Base-by-base conservation (phyloP, 2,888 invertebrate species). In the Bugula neritina region DNA sequence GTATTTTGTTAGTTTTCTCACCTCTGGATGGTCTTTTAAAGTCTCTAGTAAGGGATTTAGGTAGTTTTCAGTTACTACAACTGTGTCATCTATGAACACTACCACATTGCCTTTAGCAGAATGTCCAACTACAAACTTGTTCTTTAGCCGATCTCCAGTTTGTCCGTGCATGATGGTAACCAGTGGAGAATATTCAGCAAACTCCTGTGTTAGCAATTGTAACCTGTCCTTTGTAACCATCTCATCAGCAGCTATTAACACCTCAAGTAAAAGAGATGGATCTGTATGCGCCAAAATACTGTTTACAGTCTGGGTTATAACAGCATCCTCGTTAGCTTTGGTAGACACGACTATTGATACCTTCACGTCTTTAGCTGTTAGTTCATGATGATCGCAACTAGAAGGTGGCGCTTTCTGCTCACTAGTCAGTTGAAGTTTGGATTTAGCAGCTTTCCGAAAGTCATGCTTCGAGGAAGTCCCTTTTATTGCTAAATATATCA, bases 281-380 rank as follows among this genome's bases (percentile, higher is more conserved):
- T 43, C 70, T 29, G 70, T 70, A 29, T 70, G 17, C 3, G 70
- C 70, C 10, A 70, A 29, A 2, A 70, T 29, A 29, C 70, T 70
- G 52, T 43, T 54, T 23, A 70, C 27, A 5, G 70, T 35, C 52
- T 70, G 52, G 25, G 70, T 54, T 2, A 70, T 70, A 17, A 70
- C 70, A 43, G 70, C 43, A 3, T 70, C 70, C 23, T 70, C 70
- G 1, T 35, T 13, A 23, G 63, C 63, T 27, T 63, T 13, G 13
- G 63, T 63, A 13, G 63, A 63, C 10, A 63, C 31, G 2, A 63
- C 34, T 17, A 63, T 31, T 43, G 43, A 43, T 10, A 43, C 43
- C 17, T 43, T 43, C 43, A 43, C 43, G 10, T 10, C 17, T 5
- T 17, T 43, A 43, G 43, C 17, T 43, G 43, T 5, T 43, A 17